phyloP scores from a whole-genome alignment of 2,113 vertebrate genomes.

The Neolamprologus ventralis region DNA sequence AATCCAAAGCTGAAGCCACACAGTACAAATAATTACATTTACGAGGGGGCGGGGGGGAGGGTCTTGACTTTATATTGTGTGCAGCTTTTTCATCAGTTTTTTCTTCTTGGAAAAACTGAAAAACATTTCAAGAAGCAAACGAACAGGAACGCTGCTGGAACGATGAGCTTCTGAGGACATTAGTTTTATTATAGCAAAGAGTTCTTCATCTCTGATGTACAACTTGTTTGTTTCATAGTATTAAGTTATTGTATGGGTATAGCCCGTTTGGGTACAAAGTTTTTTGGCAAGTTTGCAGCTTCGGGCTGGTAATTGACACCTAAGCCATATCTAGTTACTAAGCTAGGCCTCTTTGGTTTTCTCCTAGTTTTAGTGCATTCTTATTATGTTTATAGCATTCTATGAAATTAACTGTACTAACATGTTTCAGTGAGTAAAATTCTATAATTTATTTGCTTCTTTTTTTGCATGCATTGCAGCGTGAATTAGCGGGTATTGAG shows the following conservation, averaged over 20 bases:
- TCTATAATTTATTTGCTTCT: background rate
- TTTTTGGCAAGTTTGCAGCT: background rate
- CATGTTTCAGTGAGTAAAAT: background rate
- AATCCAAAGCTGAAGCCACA: background rate
- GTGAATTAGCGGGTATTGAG: background rate
- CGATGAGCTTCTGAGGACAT: background rate
- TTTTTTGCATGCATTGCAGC: background rate
- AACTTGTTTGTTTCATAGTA: background rate
- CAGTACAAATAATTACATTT: background rate
- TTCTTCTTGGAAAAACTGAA: background rate
- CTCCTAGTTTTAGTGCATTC: background rate
- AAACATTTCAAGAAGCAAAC: background rate
- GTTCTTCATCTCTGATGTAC: background rate
- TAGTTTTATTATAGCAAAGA: background rate
- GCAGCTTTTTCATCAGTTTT: background rate
- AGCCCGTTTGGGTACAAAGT: background rate
- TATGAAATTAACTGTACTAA: background rate
- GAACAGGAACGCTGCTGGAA: background rate
- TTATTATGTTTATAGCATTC: background rate
- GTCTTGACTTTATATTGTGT: background rate
- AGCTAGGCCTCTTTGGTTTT: background rate
- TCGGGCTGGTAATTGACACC: background rate
- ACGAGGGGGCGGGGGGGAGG: rapidly evolving
- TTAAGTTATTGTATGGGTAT: background rate
- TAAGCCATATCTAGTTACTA: background rate